A percentile compares a stretch with the other conserved stretches of the same genome.
Evolutionary conservation across 1,140 invertebrate genomes (phyloP).

Genomic region (Diorhabda elongata): DNA sequence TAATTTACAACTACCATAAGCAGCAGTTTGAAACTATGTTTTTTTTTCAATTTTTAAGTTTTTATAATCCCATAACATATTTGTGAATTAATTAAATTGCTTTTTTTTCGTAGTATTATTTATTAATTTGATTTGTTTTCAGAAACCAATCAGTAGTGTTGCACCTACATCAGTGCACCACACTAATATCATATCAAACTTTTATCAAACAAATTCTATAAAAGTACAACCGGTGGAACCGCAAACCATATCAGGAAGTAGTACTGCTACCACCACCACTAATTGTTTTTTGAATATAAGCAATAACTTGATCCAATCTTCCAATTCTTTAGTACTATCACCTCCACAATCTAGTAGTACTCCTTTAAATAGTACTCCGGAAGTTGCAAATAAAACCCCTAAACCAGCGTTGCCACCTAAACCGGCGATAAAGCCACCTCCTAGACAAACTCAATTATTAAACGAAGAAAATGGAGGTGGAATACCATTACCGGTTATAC

Average conservation of each 20-base stretch:
- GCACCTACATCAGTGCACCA: slow-evolving; percentile 68
- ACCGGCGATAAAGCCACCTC: slow-evolving; percentile 56
- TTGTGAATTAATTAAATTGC: too few relatives aligned
- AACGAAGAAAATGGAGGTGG: slow-evolving; percentile 38
- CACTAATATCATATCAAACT: slow-evolving; percentile 65
- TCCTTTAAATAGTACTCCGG: slow-evolving; percentile 51
- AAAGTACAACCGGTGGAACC: slow-evolving; percentile 77
- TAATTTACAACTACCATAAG: too few relatives aligned
- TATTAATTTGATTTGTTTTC: slow-evolving; percentile 28
- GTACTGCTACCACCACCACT: slow-evolving; percentile 33
- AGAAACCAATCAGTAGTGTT: slow-evolving; percentile 77
- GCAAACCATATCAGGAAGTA: slow-evolving; percentile 57
- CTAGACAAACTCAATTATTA: slow-evolving; percentile 48
- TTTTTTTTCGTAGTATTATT: not conserved
- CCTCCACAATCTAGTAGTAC: slow-evolving; percentile 57
- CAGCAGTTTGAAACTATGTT: too few relatives aligned
- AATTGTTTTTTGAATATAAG: slow-evolving; percentile 26
- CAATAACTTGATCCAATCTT: slow-evolving; percentile 46
- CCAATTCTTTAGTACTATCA: slow-evolving; percentile 51
- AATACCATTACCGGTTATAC: slow-evolving; percentile 39
- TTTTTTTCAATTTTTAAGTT: too few relatives aligned
- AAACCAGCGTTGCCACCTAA: slow-evolving; percentile 73
- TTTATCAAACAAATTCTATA: slow-evolving; percentile 75
- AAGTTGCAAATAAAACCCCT: slow-evolving; percentile 51
- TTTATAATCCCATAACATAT: too few relatives aligned